Evolutionary conservation across 2,888 invertebrate species (phyloP).

Genomic region (Cantharis rufa): DNA sequence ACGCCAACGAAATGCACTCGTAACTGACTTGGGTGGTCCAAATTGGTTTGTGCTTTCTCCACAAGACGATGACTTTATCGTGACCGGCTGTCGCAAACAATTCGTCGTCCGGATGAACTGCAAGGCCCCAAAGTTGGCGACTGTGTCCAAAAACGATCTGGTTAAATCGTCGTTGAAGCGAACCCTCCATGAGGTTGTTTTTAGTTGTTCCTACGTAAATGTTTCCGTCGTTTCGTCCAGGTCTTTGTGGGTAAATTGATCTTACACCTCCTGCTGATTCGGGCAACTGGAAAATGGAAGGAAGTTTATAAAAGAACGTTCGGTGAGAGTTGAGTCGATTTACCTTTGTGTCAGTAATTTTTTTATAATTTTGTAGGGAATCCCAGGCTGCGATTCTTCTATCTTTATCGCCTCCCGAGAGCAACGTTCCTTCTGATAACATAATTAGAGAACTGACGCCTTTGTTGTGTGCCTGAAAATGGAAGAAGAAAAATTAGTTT

Average conservation of each 20-base stretch:
- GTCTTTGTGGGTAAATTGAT: constrained; percentile 85
- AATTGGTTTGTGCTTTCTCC: constrained; percentile 86
- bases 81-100: constrained; percentile 91
- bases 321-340: constrained; percentile 18
- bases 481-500: neutral
- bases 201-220: constrained; percentile 89
- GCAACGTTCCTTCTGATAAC: constrained; percentile 86
- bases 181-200: constrained; percentile 89
- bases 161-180: constrained; percentile 84
- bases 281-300: constrained; percentile 66
- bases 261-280: constrained; percentile 88
- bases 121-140: constrained; percentile 83
- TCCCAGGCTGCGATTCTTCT: constrained; percentile 93
- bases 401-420: constrained; percentile 90
- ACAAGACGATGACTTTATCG: constrained; percentile 87
- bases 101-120: constrained; percentile 89
- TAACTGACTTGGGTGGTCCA: constrained; percentile 87
- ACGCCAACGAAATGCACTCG: constrained; percentile 85
- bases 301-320: neutral
- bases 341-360: constrained; percentile 88
- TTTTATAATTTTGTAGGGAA: constrained; percentile 84
- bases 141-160: constrained; percentile 87
- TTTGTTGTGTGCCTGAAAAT: constrained; percentile 74
- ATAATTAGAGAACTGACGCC: constrained; percentile 85
- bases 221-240: constrained; percentile 86